Conservation (phyloP, 2,113 vertebrate genomes). For the Phaetusa simplex region DNA sequence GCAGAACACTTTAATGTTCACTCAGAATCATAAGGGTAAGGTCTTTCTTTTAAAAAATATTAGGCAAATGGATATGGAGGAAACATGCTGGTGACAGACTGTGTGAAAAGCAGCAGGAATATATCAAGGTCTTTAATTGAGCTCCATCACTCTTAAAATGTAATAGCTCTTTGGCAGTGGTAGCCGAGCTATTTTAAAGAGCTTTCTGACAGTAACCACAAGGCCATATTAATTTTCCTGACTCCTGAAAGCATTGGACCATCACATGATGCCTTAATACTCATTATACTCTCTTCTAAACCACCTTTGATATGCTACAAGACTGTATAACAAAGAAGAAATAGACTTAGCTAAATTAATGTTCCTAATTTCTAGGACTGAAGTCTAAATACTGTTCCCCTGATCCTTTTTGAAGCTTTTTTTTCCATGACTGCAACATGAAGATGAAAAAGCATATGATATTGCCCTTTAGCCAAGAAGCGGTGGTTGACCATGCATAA, state of each 20-base stretch:
- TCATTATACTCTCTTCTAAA: neutral
- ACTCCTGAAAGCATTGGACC: neutral
- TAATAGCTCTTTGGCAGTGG: neutral
- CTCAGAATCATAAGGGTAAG: neutral
- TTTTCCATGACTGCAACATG: neutral
- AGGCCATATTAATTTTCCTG: neutral
- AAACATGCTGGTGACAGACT: neutral
- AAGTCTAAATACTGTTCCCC: neutral
- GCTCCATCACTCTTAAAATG: neutral
- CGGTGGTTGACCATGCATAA: neutral
- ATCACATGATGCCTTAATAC: neutral
- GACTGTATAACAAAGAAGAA: neutral
- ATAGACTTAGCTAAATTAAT: neutral
- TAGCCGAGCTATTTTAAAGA: neutral
- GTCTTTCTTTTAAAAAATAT: neutral
- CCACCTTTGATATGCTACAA: neutral
- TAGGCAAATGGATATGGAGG: neutral
- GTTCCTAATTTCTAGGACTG: neutral
- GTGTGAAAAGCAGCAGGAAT: neutral
- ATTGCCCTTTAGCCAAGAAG: neutral
- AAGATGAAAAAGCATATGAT: accelerated
- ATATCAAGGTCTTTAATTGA: neutral
- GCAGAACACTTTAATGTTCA: neutral
- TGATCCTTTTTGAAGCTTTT: neutral
- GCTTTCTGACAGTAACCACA: neutral